phyloP scores from a whole-genome alignment of 2,888 invertebrate genomes.

The Pseudanteris insignis region DNA sequence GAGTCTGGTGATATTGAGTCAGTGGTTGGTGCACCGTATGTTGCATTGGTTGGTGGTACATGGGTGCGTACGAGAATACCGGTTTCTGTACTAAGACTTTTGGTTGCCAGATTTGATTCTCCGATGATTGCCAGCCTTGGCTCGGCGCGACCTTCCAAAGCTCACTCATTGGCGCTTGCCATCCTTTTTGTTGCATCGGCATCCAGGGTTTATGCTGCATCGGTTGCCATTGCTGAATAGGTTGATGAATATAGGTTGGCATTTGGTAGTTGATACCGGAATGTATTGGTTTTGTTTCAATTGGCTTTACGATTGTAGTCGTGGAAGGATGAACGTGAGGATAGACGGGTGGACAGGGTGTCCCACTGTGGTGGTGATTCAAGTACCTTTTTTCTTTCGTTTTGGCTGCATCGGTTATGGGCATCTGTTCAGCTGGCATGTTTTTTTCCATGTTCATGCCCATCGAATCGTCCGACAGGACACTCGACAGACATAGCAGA shows the following conservation, averaged over 20 bases:
- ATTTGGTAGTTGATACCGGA: constrained; percentile 10
- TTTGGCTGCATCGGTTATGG: constrained; percentile 39
- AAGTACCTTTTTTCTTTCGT: constrained; percentile 55
- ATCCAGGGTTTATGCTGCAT: constrained; percentile 4
- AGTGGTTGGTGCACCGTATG: constrained; percentile 44
- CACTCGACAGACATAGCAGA: constrained; percentile 57
- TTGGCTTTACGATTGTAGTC: constrained; percentile 48
- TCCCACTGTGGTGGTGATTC: constrained; percentile 42
- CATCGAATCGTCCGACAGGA: constrained; percentile 48
- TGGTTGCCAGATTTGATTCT: constrained; percentile 18
- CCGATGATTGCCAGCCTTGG: constrained; percentile 3
- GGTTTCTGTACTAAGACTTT: constrained; percentile 54
- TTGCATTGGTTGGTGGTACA: constrained; percentile 47
- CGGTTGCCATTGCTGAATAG: constrained; percentile 18
- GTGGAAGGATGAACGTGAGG: constrained; percentile 47
- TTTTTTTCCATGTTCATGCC: constrained; percentile 47
- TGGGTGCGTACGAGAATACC: constrained; percentile 52
- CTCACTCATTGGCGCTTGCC: constrained; percentile 13
- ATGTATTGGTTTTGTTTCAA: constrained; percentile 27
- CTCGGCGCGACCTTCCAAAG: constrained; percentile 1
- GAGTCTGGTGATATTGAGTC: constrained; percentile 6
- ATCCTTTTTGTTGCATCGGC: constrained; percentile 8
- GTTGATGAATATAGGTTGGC: constrained; percentile 19
- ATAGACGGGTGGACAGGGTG: constrained; percentile 57
- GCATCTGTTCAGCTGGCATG: constrained; percentile 35